phyloP scores from a whole-genome alignment of 2,888 invertebrate genomes.

The Selenia dentaria region DNA sequence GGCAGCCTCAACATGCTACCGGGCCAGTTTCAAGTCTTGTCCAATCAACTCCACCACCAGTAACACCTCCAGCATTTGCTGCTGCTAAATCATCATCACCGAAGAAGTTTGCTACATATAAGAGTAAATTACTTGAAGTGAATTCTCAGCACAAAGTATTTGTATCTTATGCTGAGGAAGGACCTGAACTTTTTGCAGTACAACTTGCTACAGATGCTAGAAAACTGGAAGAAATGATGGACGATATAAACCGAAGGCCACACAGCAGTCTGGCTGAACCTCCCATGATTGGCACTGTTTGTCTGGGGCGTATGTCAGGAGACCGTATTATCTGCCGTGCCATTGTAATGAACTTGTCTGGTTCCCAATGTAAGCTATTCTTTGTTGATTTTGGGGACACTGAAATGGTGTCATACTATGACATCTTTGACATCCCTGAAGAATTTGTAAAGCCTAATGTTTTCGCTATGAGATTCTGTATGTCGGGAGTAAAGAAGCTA shows the following conservation, averaged over 20 bases:
- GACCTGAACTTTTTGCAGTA: constrained; percentile 91
- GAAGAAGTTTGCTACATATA: constrained; percentile 80
- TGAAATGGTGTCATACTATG: constrained; percentile 88
- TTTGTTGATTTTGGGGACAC: constrained; percentile 93
- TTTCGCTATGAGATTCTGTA: constrained; percentile 90
- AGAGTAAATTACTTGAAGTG: constrained; percentile 72
- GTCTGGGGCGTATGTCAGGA: constrained; percentile 89
- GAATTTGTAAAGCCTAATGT: constrained; percentile 89
- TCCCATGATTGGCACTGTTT: constrained; percentile 90
- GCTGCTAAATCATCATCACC: constrained; percentile 55
- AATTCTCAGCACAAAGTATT: constrained; percentile 87
- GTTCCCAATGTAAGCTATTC: constrained; percentile 89
- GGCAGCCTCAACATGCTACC: constrained; percentile 55
- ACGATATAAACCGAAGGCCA: constrained; percentile 87
- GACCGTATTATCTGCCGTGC: constrained; percentile 90
- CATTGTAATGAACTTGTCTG: constrained; percentile 89
- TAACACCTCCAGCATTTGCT: constrained; percentile 32
- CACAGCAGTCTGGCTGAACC: constrained; percentile 86
- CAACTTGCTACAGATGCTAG: constrained; percentile 87
- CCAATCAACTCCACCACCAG: constrained; percentile 22
- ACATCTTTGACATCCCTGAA: constrained; percentile 90
- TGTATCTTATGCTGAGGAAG: constrained; percentile 92
- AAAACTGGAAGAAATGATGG: constrained; percentile 88
- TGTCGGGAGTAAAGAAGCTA: constrained; percentile 88
- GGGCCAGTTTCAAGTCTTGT: constrained; percentile 22